These are phyloP conservation scores for Meda fulgida DNA, from an alignment of 2,797 vertebrate genomes.

Conservation along the genomic window DNA sequence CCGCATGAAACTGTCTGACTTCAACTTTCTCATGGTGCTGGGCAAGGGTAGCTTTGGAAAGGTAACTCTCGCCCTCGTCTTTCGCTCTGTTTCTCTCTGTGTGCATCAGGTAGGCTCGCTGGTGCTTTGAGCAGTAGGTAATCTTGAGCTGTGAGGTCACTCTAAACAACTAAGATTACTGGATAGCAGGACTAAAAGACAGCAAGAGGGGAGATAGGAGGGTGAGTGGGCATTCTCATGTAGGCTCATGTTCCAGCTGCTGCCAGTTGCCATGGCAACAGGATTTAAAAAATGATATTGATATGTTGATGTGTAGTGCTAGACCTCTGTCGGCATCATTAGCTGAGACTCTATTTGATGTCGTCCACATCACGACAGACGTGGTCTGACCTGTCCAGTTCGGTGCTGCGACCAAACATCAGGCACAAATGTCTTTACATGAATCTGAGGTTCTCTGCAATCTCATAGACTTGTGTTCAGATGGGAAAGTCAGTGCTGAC, in stretches of 20 bases:
- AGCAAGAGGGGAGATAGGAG: conserved; percentile 32
- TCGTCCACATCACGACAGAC: conserved; percentile 25
- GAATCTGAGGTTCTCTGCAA: neutral
- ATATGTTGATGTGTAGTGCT: conserved; percentile 69
- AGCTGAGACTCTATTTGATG: conserved; percentile 41
- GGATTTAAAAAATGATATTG: conserved; percentile 75
- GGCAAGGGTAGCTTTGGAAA: conserved; percentile 99
- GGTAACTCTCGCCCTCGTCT: conserved; percentile 70
- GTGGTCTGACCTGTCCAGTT: neutral
- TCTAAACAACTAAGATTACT: conserved; percentile 46
- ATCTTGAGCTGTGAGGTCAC: conserved; percentile 20
- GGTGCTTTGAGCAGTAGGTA: conserved; percentile 14
- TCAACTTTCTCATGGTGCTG: conserved; percentile 97
- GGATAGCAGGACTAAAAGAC: conserved; percentile 57
- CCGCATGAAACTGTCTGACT: conserved; percentile 93
- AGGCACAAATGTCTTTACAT: neutral
- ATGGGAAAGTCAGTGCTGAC: neutral
- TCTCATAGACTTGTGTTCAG: neutral
- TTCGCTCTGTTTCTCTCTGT: conserved; percentile 21
- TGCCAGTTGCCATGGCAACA: conserved; percentile 82
- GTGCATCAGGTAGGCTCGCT: conserved; percentile 59
- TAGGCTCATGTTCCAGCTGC: conserved; percentile 71
- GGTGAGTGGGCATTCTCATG: conserved; percentile 69
- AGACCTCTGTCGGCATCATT: conserved; percentile 56
- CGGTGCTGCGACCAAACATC: neutral